Base-by-base conservation (phyloP, 1,140 invertebrate genomes). In the Drosophila lowei region DNA sequence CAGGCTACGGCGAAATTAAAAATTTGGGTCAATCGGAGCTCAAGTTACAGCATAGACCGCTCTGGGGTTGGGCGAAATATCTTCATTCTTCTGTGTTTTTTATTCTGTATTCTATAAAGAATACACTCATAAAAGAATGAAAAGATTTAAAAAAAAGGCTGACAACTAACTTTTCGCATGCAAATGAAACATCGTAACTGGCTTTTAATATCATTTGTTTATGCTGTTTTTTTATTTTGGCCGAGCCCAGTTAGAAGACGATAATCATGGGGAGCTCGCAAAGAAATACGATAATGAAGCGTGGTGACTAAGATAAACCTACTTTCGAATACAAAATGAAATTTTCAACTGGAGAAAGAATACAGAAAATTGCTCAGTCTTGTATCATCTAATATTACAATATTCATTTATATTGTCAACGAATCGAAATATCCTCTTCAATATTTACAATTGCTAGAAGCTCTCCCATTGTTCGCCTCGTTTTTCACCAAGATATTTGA, bases 171-270 rank as follows among this genome's bases (percentile, higher is more conserved):
- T 55, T 41, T 54, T 81, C 65, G 61, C 80, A 83, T 84, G 75
- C 71, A 75, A 83, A 83, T 83, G 58, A 84, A 63, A 30, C 44
- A 47, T 84, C 65, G 54, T 84, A 75, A 79, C 75, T 83, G 79
- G 47, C 75, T 75, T 73, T 83, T 79, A 64, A 84, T 84, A 63
- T 50, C 49, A 50, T 53, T 57, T 50, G 30, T 43, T 65, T 54
- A 30, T 46, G 34, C 25, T 38, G 23, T 38, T 38, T 9, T 30
- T 43, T 38, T 38, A 13, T 38, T 47, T 52, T 57, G 61, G 50
- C 54, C 65, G 63, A 75, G 23, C 61, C 79, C 79, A 75, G 70
- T 63, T 75, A 50, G 67, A 58, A 61, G 61, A 81, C 48, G 63
- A 61, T 60, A 28, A 72, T 76, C 46, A 43, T 42, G 15, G 44